These are phyloP conservation scores for Meriones unguiculatus DNA, from an alignment of 2,113 vertebrate species.

Conservation along the genomic window DNA sequence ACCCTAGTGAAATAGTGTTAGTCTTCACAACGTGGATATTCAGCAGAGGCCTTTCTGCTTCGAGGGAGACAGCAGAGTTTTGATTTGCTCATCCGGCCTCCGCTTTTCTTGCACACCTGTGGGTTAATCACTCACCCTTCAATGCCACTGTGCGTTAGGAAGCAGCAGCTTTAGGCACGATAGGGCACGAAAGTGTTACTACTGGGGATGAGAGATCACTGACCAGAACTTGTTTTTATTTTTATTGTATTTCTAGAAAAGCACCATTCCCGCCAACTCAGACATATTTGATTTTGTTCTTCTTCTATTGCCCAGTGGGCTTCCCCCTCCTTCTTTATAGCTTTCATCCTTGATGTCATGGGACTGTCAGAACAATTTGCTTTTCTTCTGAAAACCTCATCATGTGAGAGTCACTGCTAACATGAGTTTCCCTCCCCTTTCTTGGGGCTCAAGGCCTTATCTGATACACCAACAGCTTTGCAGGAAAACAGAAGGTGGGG, in stretches of 20 bases:
- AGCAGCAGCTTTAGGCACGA: background rate
- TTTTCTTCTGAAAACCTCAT: slow-evolving; percentile 56
- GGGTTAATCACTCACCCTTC: background rate
- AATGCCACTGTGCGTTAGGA: background rate
- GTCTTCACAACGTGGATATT: accelerated
- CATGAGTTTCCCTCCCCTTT: background rate
- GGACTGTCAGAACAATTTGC: slow-evolving; percentile 53
- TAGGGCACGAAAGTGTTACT: background rate
- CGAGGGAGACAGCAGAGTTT: background rate
- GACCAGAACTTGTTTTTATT: background rate
- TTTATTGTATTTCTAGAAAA: background rate
- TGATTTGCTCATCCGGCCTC: background rate
- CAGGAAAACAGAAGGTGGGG: background rate
- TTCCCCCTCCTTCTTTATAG: slow-evolving; percentile 4
- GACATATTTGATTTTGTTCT: background rate
- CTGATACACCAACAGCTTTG: background rate
- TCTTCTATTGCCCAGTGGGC: background rate
- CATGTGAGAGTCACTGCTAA: slow-evolving; percentile 62
- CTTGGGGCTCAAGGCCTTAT: background rate
- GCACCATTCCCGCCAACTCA: background rate
- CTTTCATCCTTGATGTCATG: slow-evolving; percentile 53
- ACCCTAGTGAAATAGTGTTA: accelerated
- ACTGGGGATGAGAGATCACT: background rate
- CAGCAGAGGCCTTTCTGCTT: background rate
- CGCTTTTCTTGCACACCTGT: background rate